phyloP scores from a whole-genome alignment of 2,888 invertebrate genomes.

The Xestia ashworthii region DNA sequence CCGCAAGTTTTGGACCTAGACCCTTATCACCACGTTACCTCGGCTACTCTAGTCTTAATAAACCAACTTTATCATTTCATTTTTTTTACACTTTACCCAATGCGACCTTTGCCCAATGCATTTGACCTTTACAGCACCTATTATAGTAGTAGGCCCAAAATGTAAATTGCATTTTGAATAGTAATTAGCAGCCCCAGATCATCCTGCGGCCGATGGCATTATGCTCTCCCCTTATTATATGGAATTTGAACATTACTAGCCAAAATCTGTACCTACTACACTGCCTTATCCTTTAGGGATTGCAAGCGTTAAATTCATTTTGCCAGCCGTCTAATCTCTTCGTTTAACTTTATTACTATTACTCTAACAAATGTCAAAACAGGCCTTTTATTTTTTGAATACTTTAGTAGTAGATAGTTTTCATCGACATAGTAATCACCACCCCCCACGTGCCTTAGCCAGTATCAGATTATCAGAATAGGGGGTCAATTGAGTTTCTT shows the following conservation, averaged over 20 bases:
- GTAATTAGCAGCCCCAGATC: neutral
- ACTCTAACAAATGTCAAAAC: too few relatives aligned
- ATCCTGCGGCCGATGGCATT: too few relatives aligned
- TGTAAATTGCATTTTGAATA: neutral
- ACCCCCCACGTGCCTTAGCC: neutral
- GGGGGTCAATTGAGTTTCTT: conserved; percentile 67
- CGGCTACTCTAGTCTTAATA: too few relatives aligned
- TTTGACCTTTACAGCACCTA: too few relatives aligned
- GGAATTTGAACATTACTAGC: neutral
- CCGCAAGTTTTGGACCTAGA: too few relatives aligned
- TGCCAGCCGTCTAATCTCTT: too few relatives aligned
- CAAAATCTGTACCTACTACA: neutral
- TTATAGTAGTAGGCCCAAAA: neutral
- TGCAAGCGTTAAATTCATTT: neutral
- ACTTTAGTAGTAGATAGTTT: neutral
- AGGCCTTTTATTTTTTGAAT: neutral
- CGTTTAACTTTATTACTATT: too few relatives aligned
- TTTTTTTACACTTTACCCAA: too few relatives aligned
- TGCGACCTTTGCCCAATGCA: too few relatives aligned
- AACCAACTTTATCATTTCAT: too few relatives aligned
- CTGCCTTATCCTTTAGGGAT: neutral
- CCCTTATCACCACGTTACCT: too few relatives aligned
- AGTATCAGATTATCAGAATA: conserved; percentile 26
- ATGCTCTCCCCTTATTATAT: neutral
- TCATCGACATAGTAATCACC: conserved; percentile 5